A percentile compares a stretch with the other conserved stretches of the same genome.
phyloP scores from a whole-genome alignment of 2,888 invertebrate genomes.

The Malacosoma neustria region DNA sequence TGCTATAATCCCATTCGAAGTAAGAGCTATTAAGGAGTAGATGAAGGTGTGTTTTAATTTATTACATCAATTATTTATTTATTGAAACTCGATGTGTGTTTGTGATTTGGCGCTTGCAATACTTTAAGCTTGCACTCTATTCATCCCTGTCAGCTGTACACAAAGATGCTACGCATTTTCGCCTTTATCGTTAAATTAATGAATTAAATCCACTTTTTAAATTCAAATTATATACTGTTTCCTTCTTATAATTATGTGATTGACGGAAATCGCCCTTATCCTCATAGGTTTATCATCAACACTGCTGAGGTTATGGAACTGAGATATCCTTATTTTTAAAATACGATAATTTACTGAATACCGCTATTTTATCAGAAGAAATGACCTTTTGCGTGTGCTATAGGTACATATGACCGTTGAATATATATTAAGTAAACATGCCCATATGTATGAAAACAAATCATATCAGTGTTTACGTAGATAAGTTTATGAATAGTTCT shows the following conservation, averaged over 20 bases:
- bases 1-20: constrained; percentile 63
- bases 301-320: constrained; percentile 68
- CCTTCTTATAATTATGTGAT: constrained; percentile 20
- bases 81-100: constrained; percentile 16
- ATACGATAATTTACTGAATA: constrained; percentile 54
- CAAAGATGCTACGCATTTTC: constrained; percentile 71
- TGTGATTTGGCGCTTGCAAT: constrained; percentile 55
- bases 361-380: constrained; percentile 54
- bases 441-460: constrained; percentile 45
- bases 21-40: constrained; percentile 75
- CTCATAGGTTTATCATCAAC: constrained; percentile 52
- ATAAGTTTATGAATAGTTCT: constrained; percentile 26
- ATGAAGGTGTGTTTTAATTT: constrained; percentile 72
- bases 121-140: constrained; percentile 48
- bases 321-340: constrained; percentile 54
- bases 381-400: constrained; percentile 55
- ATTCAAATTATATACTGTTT: constrained; percentile 26
- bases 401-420: constrained; percentile 46
- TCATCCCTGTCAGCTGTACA: constrained; percentile 71
- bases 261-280: constrained; percentile 38
- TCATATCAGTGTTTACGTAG: constrained; percentile 54
- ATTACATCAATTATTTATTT: constrained; percentile 27
- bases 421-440: constrained; percentile 22
- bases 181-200: constrained; percentile 44
- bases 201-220: constrained; percentile 58